Percentiles rank a stretch among this genome's conserved stretches.
phyloP scores from a whole-genome alignment of 2,888 invertebrate genomes.

The Coelopa pilipes region DNA sequence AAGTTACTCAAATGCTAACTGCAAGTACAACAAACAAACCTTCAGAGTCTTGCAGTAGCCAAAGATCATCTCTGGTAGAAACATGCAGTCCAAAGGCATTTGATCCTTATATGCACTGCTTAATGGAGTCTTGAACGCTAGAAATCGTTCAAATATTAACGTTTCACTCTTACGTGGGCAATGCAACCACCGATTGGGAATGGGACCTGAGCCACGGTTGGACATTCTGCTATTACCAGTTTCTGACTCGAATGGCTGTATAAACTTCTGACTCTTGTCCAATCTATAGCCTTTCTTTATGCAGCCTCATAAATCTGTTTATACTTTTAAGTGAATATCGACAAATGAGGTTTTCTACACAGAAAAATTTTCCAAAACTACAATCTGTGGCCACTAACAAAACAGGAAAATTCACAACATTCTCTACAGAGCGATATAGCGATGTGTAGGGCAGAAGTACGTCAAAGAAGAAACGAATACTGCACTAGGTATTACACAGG shows the following conservation, averaged over 20 bases:
- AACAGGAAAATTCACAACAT: slow-evolving; percentile 24
- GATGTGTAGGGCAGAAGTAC: no score
- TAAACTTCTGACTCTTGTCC: background rate
- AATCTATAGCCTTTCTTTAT: background rate
- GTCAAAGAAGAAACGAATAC: no score
- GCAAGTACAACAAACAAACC: slow-evolving; percentile 67
- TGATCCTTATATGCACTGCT: slow-evolving; percentile 82
- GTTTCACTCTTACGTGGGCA: slow-evolving; percentile 84
- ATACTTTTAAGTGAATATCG: background rate
- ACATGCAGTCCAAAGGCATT: slow-evolving; percentile 85
- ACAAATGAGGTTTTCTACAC: background rate
- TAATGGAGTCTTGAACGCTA: slow-evolving; percentile 83
- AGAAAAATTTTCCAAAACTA: background rate
- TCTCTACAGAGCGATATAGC: background rate
- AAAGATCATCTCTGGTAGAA: slow-evolving; percentile 89
- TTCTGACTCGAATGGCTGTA: slow-evolving; percentile 6
- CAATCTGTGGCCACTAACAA: slow-evolving; percentile 10
- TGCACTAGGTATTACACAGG: no score
- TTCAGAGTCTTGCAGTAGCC: slow-evolving; percentile 80
- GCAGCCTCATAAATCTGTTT: slow-evolving; percentile 1
- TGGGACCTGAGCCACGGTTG: slow-evolving; percentile 70
- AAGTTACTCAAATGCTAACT: background rate
- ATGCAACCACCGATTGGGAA: slow-evolving; percentile 87
- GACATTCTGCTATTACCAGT: slow-evolving; percentile 41
- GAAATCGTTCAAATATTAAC: slow-evolving; percentile 83